These are phyloP conservation scores for Amiota minor DNA, from an alignment of 2,888 invertebrate species.

Conservation along the genomic window DNA sequence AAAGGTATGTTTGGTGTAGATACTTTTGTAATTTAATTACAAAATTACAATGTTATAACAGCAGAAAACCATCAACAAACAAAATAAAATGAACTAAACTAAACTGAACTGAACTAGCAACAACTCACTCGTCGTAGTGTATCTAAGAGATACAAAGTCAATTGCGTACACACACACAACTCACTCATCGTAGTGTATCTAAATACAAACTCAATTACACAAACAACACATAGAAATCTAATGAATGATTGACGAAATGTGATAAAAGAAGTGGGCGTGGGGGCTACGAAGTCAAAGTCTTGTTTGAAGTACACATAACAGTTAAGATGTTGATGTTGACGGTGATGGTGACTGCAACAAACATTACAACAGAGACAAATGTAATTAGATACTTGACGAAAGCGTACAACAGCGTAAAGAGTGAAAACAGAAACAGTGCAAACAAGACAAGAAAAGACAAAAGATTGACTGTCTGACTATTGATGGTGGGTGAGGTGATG, in stretches of 20 bases:
- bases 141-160: not conserved
- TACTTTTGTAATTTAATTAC: slow-evolving; percentile 21
- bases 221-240: not conserved
- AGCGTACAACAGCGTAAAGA: not conserved
- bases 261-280: not conserved
- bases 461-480: not conserved
- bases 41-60: slow-evolving; percentile 8
- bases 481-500: not conserved
- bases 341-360: slow-evolving; percentile 5
- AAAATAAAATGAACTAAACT: not conserved
- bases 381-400: slow-evolving; percentile 17
- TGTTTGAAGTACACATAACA: slow-evolving; percentile 7
- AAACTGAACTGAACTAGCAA: not conserved
- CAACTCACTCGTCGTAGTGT: not conserved
- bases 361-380: slow-evolving; percentile 11
- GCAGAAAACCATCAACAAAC: not conserved
- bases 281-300: not conserved
- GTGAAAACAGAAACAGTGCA: no score
- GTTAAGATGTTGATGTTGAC: not conserved
- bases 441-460: not conserved
- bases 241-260: not conserved
- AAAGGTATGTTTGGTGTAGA: not conserved
- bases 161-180: not conserved
- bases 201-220: not conserved
- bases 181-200: no score